phyloP scores from a whole-genome alignment of 2,113 vertebrate species.

The Phalacrocorax brasilianus region DNA sequence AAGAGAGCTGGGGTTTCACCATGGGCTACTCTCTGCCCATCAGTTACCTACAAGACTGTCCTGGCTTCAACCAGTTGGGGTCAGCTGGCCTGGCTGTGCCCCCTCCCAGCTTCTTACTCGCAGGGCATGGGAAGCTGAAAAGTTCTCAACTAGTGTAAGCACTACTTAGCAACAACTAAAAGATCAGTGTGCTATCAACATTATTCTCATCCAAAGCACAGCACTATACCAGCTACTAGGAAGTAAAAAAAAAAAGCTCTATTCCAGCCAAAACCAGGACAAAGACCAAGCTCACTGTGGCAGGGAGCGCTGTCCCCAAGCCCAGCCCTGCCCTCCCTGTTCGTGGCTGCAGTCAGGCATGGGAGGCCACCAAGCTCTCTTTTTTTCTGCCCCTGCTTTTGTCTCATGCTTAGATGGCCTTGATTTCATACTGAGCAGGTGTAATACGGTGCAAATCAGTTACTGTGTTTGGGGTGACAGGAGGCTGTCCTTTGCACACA shows the following conservation, averaged over 20 bases:
- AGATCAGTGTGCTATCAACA: too few relatives aligned
- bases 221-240: too few relatives aligned
- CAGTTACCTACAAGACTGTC: not conserved
- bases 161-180: too few relatives aligned
- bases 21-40: not conserved
- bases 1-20: not conserved
- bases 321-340: not conserved
- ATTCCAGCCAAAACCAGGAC: too few relatives aligned
- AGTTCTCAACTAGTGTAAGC: too few relatives aligned
- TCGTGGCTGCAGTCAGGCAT: not conserved
- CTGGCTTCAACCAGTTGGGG: too few relatives aligned
- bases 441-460: not conserved
- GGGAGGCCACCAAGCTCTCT: not conserved
- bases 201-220: too few relatives aligned
- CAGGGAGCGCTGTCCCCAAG: rapidly evolving
- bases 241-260: too few relatives aligned
- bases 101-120: too few relatives aligned
- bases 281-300: not conserved
- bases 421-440: rapidly evolving
- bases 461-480: not conserved
- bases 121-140: too few relatives aligned
- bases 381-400: not conserved
- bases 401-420: not conserved
- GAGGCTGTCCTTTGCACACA: rapidly evolving
- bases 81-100: too few relatives aligned